Percentiles rank a stretch among this genome's conserved stretches.
Conservation (phyloP, 2,888 invertebrate genomes). For the Achlya flavicornis region DNA sequence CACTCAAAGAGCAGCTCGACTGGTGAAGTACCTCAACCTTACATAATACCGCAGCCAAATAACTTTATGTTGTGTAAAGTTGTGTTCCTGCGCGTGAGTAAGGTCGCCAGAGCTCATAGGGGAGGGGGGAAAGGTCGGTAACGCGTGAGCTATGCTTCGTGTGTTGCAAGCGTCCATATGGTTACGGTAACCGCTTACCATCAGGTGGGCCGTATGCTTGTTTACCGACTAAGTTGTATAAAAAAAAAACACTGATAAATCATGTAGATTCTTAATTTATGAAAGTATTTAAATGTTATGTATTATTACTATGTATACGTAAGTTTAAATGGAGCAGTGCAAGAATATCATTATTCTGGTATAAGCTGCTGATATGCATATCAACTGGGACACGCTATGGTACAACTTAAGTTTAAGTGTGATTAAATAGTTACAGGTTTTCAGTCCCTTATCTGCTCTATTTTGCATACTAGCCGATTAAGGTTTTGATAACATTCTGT, state of each 20-base stretch:
- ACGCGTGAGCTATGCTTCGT: too few relatives aligned
- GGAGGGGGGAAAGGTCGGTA: too few relatives aligned
- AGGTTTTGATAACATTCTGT: neutral
- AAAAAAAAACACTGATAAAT: neutral
- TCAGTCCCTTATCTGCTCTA: neutral
- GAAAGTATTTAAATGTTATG: neutral
- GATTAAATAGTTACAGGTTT: neutral
- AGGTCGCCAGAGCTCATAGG: too few relatives aligned
- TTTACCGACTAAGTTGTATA: too few relatives aligned
- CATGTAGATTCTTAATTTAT: neutral
- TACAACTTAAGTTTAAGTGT: conserved; percentile 19
- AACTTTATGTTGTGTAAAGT: too few relatives aligned
- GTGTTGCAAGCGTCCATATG: too few relatives aligned
- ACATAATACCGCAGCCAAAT: too few relatives aligned
- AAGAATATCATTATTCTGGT: neutral
- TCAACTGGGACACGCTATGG: conserved; percentile 16
- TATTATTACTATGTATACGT: neutral
- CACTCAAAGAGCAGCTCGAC: too few relatives aligned
- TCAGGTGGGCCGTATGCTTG: too few relatives aligned
- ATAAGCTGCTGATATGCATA: conserved; percentile 10
- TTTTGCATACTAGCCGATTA: neutral
- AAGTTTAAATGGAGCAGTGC: neutral
- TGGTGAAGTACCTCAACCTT: too few relatives aligned
- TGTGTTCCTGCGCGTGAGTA: too few relatives aligned
- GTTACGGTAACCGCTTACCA: too few relatives aligned